A percentile compares a stretch with the other conserved stretches of the same genome.
These are phyloP conservation scores for Pemphredon lugubris DNA, from an alignment of 2,888 invertebrate species.

Conservation along the genomic window DNA sequence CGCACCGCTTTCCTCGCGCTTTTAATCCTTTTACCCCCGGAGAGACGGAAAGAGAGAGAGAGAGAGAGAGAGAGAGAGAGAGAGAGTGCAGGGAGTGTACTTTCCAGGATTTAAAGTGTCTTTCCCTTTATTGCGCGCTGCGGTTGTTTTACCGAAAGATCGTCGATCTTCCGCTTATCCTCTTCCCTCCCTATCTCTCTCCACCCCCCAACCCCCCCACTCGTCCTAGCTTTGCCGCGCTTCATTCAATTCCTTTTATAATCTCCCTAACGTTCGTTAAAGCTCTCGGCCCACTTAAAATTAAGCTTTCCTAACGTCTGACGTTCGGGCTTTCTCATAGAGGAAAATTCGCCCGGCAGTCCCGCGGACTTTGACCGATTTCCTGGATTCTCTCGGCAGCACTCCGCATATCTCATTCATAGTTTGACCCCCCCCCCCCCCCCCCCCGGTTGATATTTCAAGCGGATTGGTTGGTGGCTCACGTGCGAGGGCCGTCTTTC, in stretches of 20 bases:
- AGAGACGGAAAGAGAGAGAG: no score
- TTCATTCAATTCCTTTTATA: no score
- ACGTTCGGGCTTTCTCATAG: no score
- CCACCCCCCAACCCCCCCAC: not conserved
- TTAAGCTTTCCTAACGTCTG: no score
- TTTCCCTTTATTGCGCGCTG: constrained; percentile 37
- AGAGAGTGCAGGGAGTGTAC: constrained; percentile 32
- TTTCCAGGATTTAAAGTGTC: constrained; percentile 44
- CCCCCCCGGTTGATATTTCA: constrained; percentile 10
- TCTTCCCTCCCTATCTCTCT: constrained; percentile 3
- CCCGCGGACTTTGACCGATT: not conserved
- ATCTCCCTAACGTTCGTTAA: no score
- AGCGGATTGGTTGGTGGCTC: constrained; percentile 11
- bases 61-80: no score
- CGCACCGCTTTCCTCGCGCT: constrained; percentile 16
- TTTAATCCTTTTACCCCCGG: constrained; percentile 40
- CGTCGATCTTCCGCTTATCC: constrained; percentile 42
- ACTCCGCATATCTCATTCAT: not conserved
- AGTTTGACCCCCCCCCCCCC: no score
- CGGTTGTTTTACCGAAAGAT: constrained; percentile 46
- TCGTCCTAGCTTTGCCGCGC: no score
- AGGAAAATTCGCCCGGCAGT: constrained; percentile 3
- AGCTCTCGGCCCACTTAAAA: no score
- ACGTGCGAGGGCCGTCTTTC: constrained; percentile 26
- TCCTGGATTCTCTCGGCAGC: not conserved